Base-by-base conservation (phyloP, 1,140 invertebrate species). In the Heterodera schachtii region DNA sequence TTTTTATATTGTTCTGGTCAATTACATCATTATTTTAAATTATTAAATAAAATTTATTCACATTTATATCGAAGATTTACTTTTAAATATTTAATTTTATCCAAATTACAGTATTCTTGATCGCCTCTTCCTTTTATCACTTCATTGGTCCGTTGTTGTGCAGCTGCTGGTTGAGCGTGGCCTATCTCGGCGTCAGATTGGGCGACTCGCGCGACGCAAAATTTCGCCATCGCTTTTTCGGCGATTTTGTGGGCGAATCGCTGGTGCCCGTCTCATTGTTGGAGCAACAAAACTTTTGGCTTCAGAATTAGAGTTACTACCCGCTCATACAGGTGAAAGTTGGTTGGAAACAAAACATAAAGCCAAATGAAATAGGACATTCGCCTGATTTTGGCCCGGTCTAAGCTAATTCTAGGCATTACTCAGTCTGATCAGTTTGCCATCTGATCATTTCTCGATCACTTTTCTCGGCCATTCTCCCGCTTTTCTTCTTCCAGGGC, bases 251-350 rank as follows among this genome's bases (percentile, higher is more conserved):
- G 5, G 69, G 44, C 69, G 44, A 71, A 19, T 71, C 44, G 2
- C 31, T 71, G 31, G 69, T 71, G 69, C 69, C 74, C 8, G 95
- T 95, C 88, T 94, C 95, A 1, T 94, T 93, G 70, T 94, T 94
- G 82, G 92, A 93, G 7, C 93, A 94, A 86, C 49, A 47, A 21
- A 79, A 92, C 84, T 95, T 94, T 88, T 97, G 95, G 95, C 96
- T 95, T 87, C 96, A 95, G 94, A 93, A 95, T 85, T 96, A 95
- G 88, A 95, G 95, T 79, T 96, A 94, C 89, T 97, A 96, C 87
- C 93, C 94, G 52, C 93, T 93, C 67, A 93, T 94, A 90, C 94
- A 95, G 92, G 94, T 94, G 86, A 90, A 64, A 19, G 13, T 19
- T 13, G n/a, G 4, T 19, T 19, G 13, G 19, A 64, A 16, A 19